Base-by-base conservation (phyloP, 2,797 vertebrate genomes). In the Sebastes cheni region DNA sequence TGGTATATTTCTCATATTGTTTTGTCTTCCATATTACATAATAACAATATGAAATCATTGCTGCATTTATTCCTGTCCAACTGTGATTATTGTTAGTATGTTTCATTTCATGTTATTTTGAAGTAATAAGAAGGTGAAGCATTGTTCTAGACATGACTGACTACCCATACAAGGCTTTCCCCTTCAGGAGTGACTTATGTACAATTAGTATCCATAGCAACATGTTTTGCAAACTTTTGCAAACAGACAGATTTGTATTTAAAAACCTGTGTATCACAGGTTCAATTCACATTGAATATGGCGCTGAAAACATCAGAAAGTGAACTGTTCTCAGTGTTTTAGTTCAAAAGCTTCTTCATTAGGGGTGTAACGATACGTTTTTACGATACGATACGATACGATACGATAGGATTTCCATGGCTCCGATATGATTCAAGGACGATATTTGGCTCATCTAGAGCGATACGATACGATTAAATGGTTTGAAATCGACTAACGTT, bases 1-100 rank as follows among this genome's bases (percentile, higher is more conserved):
- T 91, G 92, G 81, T 60, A 3, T 0, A 29, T 25, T n/a, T 16
- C 4, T 25, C 52, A 42, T 72, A 54, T 54, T 32, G 23, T 13
- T 46, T 39, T 69, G 8, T 8, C 22, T 25, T 36, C 5, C 11
- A 46, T 18, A 3, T 46, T 20, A 22, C 8, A 32, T 52, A 50
- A 42, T n/a, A 2, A 46, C 18, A 46, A 3, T 18, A 29, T 71
- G 11, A 5, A 32, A 58, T 32, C 6, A 30, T 30, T 29, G 13
- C 6, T 58, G 50, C 16, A 14, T 58, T 30, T 39, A 20, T 65
- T 50, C 3, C 4, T n/a, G 18, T 59, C 5, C 1, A 58, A 5
- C 16, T 6, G 6, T 20, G 8, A 71, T 71, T 20, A 7, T 52
- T n/a, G 22, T 23, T 22, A 5, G 6, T 58, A 5, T 58, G 27